Conservation (phyloP, 2,797 vertebrate genomes). For the Telmatherina bonti region DNA sequence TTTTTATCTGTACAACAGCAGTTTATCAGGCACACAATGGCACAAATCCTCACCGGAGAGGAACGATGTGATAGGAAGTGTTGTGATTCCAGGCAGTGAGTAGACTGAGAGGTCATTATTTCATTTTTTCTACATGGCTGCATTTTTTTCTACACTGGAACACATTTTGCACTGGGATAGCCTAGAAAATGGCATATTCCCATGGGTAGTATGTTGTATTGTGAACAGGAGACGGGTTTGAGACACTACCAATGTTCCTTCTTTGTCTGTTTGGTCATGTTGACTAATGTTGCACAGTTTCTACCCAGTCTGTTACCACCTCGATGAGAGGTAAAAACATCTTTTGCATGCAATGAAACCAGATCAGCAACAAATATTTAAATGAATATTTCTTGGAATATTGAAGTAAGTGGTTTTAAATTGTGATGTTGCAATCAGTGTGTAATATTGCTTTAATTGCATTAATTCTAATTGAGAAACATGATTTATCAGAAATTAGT, state of each 20-base stretch:
- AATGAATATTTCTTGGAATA: not conserved
- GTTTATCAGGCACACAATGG: not conserved
- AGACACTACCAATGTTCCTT: slow-evolving; percentile 30
- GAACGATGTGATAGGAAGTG: not conserved
- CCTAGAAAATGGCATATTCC: slow-evolving; percentile 37
- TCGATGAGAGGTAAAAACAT: slow-evolving; percentile 1
- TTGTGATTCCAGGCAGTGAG: slow-evolving; percentile 5
- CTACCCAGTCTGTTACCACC: not conserved
- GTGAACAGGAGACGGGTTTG: slow-evolving; percentile 18
- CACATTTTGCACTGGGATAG: slow-evolving; percentile 13
- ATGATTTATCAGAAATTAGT: not conserved
- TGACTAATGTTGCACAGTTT: slow-evolving; percentile 31
- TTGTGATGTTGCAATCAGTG: slow-evolving; percentile 2
- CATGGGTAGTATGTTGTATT: slow-evolving; percentile 11
- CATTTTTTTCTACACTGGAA: not conserved
- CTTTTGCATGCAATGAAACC: not conserved
- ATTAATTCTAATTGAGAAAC: not conserved
- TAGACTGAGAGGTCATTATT: not conserved
- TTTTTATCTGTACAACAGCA: not conserved
- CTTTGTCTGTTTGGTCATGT: slow-evolving; percentile 23
- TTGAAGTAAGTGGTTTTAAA: not conserved
- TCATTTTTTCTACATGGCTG: slow-evolving; percentile 5
- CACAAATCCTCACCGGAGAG: not conserved
- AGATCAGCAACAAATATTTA: slow-evolving; percentile 1
- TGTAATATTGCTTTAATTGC: not conserved